A percentile compares a stretch with the other conserved stretches of the same genome.
These are phyloP conservation scores for Cyclura pinguis DNA, from an alignment of 2,797 vertebrate genomes.

Conservation along the genomic window DNA sequence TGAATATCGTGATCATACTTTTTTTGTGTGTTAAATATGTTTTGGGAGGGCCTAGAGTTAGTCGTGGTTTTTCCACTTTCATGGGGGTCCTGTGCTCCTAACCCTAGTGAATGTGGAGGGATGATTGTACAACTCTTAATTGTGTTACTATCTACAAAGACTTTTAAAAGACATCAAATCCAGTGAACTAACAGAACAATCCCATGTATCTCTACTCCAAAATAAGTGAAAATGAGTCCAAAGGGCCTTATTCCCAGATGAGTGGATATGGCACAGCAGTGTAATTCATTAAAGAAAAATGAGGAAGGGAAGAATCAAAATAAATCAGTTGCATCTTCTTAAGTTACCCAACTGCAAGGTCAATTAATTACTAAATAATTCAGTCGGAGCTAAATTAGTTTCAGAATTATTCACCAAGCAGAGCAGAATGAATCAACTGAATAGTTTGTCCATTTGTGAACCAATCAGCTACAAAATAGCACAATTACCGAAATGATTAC, in stretches of 20 bases:
- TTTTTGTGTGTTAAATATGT: too few species aligned
- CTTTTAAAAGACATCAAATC: not conserved
- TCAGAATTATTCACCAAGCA: not conserved
- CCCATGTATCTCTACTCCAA: not conserved
- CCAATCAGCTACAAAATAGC: not conserved
- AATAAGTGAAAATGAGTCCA: not conserved
- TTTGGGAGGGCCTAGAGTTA: too few species aligned
- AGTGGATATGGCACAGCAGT: not conserved
- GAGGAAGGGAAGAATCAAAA: not conserved
- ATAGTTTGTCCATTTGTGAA: slow-evolving; percentile 3
- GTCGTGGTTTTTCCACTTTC: too few species aligned
- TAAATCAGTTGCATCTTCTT: not conserved
- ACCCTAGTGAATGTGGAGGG: too few species aligned
- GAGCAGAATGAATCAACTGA: not conserved
- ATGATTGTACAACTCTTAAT: not conserved
- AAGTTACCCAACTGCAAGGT: too few species aligned
- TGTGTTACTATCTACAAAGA: not conserved
- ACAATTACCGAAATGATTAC: not conserved
- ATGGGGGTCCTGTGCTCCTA: too few species aligned
- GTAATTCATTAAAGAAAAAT: not conserved
- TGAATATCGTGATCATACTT: too few species aligned
- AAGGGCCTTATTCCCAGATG: not conserved
- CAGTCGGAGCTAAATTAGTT: not conserved
- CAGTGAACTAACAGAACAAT: not conserved
- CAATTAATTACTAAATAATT: too few species aligned